Percentiles rank a stretch among this genome's conserved stretches.
Evolutionary conservation across 2,113 vertebrate genomes (phyloP).

Genomic region (Onychorhynchus coronatus): DNA sequence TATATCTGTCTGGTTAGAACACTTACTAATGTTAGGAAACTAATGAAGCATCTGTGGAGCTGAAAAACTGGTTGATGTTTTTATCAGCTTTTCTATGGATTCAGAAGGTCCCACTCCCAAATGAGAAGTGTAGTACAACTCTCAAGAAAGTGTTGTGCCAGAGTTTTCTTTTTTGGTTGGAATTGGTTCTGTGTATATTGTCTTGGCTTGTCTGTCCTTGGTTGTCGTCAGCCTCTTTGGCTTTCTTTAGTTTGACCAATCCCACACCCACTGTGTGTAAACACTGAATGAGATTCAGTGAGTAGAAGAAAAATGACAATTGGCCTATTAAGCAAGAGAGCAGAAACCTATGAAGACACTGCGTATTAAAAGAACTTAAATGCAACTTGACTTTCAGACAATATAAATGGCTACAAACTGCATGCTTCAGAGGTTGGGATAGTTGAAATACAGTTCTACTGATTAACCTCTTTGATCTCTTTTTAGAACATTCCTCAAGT

Average conservation of each 20-base stretch:
- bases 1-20: neutral
- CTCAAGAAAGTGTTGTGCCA: neutral
- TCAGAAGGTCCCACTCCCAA: neutral
- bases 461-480: neutral
- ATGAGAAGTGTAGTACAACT: neutral
- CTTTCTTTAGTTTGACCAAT: constrained; percentile 19
- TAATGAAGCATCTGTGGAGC: neutral
- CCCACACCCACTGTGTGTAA: constrained; percentile 4
- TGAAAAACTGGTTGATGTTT: neutral
- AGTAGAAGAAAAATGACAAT: neutral
- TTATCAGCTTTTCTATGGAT: neutral
- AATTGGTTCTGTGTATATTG: neutral
- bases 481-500: constrained; percentile 10
- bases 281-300: neutral
- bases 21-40: neutral
- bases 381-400: neutral
- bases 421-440: neutral
- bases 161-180: neutral
- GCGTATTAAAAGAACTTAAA: neutral
- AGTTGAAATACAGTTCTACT: neutral
- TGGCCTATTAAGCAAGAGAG: neutral
- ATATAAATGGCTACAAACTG: neutral
- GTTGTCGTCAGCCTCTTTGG: neutral
- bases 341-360: neutral
- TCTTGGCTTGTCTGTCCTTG: neutral